phyloP scores from a whole-genome alignment of 2,888 invertebrate genomes.

The Tetranychus piercei region DNA sequence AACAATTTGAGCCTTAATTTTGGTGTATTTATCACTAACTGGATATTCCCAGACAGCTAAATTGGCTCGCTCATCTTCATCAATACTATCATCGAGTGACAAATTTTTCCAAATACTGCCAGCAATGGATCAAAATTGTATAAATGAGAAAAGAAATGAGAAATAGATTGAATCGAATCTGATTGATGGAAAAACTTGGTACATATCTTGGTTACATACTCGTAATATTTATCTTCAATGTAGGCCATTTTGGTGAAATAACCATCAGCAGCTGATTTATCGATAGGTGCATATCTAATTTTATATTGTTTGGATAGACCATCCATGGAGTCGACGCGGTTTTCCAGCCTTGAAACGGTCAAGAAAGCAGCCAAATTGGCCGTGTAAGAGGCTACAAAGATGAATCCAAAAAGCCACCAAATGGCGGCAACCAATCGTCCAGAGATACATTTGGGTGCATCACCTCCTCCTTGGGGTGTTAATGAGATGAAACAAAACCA shows the following conservation, averaged over 20 bases:
- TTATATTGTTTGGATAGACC: conserved; percentile 92
- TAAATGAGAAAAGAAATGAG: not conserved
- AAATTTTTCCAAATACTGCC: conserved; percentile 91
- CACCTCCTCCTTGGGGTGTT: conserved; percentile 78
- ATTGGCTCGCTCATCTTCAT: conserved; percentile 72
- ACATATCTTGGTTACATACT: conserved; percentile 44
- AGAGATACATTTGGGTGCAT: conserved; percentile 85
- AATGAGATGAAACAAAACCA: conserved; percentile 94
- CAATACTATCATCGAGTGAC: conserved; percentile 79
- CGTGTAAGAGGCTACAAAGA: conserved; percentile 94
- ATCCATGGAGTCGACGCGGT: conserved; percentile 76
- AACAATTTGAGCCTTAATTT: conserved; percentile 10
- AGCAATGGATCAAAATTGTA: not conserved
- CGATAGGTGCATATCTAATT: conserved; percentile 78
- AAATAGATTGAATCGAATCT: not conserved
- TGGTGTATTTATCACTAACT: conserved; percentile 10
- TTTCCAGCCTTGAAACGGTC: conserved; percentile 69
- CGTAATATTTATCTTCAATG: conserved; percentile 83
- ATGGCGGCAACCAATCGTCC: conserved; percentile 88
- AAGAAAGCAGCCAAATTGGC: conserved; percentile 93
- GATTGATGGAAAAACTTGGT: not conserved
- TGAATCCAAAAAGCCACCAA: conserved; percentile 98
- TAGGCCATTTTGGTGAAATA: conserved; percentile 91
- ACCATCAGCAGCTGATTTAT: conserved; percentile 69
- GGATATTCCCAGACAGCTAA: conserved; percentile 75